phyloP scores from a whole-genome alignment of 2,797 vertebrate species.

The Scolopax rusticola region DNA sequence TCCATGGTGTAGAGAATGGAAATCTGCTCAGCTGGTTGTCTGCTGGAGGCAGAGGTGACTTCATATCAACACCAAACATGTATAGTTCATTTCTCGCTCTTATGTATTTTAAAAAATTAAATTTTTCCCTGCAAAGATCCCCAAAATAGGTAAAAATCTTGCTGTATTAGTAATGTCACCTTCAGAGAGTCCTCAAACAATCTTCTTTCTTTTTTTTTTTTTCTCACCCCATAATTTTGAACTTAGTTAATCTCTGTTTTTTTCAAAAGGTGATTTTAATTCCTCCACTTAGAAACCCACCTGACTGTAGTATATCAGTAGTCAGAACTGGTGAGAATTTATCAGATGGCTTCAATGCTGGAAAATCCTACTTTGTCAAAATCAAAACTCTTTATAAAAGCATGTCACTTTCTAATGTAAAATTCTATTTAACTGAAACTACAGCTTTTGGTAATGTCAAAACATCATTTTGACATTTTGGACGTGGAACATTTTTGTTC shows the following conservation, averaged over 20 bases:
- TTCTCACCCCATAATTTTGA: neutral
- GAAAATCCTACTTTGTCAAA: constrained; percentile 56
- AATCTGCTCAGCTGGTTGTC: neutral
- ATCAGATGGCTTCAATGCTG: constrained; percentile 36
- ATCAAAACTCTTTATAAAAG: constrained; percentile 47
- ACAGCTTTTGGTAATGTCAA: constrained; percentile 55
- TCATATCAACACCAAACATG: neutral
- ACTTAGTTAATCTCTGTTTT: neutral
- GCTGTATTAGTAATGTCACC: neutral
- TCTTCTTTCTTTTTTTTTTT: neutral
- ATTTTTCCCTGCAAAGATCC: neutral
- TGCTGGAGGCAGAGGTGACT: neutral
- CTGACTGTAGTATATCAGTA: neutral
- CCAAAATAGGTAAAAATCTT: neutral
- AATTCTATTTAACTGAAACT: constrained; percentile 54
- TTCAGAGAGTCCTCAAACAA: neutral
- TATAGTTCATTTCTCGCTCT: neutral
- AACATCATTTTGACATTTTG: constrained; percentile 55
- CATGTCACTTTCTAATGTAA: constrained; percentile 30
- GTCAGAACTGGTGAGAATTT: neutral
- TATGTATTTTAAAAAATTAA: neutral
- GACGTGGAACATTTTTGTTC: constrained; percentile 40
- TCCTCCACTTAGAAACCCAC: neutral
- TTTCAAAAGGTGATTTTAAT: neutral
- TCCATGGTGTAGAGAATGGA: neutral